Evolutionary conservation across 2,113 vertebrate species (phyloP).

Genomic region (Lepidothrix coronata): DNA sequence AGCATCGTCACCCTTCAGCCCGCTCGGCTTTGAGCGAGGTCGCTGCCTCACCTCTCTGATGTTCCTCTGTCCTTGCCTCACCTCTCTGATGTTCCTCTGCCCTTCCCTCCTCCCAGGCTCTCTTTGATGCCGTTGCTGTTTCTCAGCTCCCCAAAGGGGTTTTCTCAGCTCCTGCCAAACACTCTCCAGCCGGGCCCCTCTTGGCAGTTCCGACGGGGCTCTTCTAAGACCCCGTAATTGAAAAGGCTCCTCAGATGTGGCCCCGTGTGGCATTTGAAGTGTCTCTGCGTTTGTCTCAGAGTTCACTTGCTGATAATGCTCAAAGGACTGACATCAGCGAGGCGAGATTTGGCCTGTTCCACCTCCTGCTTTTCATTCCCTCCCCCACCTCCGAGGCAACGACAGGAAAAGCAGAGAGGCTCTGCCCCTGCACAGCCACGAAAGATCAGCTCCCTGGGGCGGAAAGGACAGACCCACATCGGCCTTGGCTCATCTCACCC

Average conservation of each 20-base stretch:
- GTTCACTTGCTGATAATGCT: neutral
- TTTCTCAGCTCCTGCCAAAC: neutral
- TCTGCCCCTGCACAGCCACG: neutral
- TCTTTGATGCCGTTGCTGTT: neutral
- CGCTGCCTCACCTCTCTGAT: neutral
- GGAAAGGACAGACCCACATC: neutral
- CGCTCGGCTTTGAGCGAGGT: neutral
- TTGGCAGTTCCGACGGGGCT: neutral
- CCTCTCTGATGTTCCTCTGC: neutral
- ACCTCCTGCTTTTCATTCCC: neutral
- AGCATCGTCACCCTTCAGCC: neutral
- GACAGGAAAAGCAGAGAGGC: neutral
- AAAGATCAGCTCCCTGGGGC: neutral
- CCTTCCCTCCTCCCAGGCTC: neutral
- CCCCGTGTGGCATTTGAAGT: neutral
- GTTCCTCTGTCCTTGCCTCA: neutral
- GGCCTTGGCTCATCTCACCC: neutral
- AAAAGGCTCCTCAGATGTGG: neutral
- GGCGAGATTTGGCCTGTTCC: neutral
- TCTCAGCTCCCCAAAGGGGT: neutral
- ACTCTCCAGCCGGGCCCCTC: neutral
- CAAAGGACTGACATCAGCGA: neutral
- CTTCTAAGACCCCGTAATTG: neutral
- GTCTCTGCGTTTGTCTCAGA: neutral
- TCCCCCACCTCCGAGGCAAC: neutral